phyloP scores from a whole-genome alignment of 2,113 vertebrate genomes.

The Paratilapia polleni region DNA sequence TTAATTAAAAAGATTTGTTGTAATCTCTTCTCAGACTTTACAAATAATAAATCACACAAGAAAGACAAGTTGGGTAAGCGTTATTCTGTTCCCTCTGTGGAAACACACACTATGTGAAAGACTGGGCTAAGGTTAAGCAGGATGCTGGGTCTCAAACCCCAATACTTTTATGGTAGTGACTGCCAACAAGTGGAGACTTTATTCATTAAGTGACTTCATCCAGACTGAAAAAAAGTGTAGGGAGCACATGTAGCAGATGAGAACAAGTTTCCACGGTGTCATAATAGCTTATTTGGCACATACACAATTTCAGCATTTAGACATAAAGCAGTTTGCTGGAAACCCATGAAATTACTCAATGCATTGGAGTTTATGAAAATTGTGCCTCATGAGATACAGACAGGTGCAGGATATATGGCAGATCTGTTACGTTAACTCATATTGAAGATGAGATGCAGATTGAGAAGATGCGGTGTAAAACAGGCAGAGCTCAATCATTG shows the following conservation, averaged over 20 bases:
- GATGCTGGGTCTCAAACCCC: too few relatives aligned
- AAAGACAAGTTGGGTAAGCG: not conserved
- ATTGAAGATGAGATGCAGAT: not conserved
- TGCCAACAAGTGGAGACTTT: not conserved
- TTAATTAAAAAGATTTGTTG: constrained; percentile 16
- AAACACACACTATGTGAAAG: not conserved
- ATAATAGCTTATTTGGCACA: not conserved
- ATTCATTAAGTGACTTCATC: not conserved
- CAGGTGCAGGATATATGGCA: not conserved
- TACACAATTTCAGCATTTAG: not conserved
- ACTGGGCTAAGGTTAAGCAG: not conserved
- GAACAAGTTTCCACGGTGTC: not conserved
- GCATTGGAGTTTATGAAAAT: not conserved
- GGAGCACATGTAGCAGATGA: not conserved
- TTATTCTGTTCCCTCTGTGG: not conserved
- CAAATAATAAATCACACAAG: constrained; percentile 7
- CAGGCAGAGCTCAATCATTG: not conserved
- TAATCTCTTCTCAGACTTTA: not conserved
- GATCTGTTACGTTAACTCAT: not conserved
- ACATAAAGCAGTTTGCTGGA: not conserved
- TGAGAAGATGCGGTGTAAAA: not conserved
- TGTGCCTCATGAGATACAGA: not conserved
- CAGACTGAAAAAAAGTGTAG: too few relatives aligned
- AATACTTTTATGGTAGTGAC: not conserved
- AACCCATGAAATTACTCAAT: not conserved